Conservation (phyloP, 2,888 invertebrate genomes). For the Nineta flava region DNA sequence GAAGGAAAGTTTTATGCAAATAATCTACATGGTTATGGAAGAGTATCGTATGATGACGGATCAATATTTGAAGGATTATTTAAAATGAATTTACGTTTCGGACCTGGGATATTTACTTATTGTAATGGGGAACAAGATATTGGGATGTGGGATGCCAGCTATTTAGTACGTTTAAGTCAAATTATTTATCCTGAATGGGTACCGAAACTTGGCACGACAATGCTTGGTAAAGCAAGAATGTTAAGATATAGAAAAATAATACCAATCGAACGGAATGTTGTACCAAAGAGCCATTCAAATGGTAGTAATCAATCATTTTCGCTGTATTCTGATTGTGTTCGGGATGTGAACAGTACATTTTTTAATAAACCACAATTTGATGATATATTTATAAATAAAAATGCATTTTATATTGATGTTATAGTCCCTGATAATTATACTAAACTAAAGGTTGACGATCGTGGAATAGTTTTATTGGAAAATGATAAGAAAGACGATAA, state of each 20-base stretch:
- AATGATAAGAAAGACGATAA: no score
- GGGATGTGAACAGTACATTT: constrained; percentile 20
- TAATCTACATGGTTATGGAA: constrained; percentile 35
- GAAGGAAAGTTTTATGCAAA: constrained; percentile 36
- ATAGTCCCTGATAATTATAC: constrained; percentile 15
- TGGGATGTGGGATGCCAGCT: constrained; percentile 35
- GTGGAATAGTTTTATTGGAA: constrained; percentile 1
- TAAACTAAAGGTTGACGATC: constrained; percentile 5
- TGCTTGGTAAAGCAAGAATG: constrained; percentile 18
- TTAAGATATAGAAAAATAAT: constrained; percentile 21
- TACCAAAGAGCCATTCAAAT: constrained; percentile 16
- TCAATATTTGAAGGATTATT: constrained; percentile 32
- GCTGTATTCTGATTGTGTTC: constrained; percentile 17
- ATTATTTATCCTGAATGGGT: constrained; percentile 15
- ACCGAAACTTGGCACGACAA: constrained; percentile 18
- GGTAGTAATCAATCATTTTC: constrained; percentile 11
- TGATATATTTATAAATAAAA: no score
- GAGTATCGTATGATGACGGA: constrained; percentile 33
- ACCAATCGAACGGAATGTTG: constrained; percentile 14
- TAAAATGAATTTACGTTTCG: constrained; percentile 34
- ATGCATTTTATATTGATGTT: constrained; percentile 10
- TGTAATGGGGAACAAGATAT: constrained; percentile 31
- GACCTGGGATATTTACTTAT: constrained; percentile 36
- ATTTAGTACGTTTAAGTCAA: constrained; percentile 28
- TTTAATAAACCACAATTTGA: constrained; percentile 19